Percentiles rank a stretch among this genome's conserved stretches.
Evolutionary conservation across 1,140 invertebrate species (phyloP).

Genomic region (Choristoneura fumiferana): DNA sequence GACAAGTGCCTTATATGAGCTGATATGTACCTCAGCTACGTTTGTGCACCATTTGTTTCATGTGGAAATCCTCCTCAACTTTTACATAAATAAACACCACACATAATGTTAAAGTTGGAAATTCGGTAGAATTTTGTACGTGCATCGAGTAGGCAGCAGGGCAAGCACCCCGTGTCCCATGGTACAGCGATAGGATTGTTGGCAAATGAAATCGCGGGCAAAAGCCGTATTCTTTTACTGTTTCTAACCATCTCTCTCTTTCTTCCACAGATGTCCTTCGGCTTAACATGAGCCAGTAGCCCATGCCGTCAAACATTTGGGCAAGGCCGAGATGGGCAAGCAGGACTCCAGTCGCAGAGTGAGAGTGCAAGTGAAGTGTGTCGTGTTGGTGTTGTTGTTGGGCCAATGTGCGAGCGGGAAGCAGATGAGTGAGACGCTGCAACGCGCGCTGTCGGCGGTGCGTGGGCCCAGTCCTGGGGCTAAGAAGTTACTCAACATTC

Average conservation of each 20-base stretch:
- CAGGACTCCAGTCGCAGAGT: slow-evolving; percentile 54
- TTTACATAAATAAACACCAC: too few species aligned
- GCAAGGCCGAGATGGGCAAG: slow-evolving; percentile 38
- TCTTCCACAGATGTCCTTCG: slow-evolving; percentile 49
- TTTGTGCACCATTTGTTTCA: too few species aligned
- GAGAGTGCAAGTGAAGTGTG: slow-evolving; percentile 45
- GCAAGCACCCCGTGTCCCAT: too few species aligned
- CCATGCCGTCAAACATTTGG: slow-evolving; percentile 22
- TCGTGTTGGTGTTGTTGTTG: slow-evolving; percentile 47
- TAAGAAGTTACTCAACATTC: slow-evolving; percentile 77
- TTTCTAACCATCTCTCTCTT: slow-evolving; percentile 9
- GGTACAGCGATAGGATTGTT: too few species aligned
- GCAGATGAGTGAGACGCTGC: slow-evolving; percentile 76
- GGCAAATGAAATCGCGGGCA: too few species aligned
- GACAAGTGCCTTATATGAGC: too few species aligned
- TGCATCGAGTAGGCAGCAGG: too few species aligned
- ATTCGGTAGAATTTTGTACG: too few species aligned
- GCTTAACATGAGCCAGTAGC: not conserved
- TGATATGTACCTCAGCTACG: too few species aligned
- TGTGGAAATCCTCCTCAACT: too few species aligned
- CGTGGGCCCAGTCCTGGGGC: slow-evolving; percentile 74
- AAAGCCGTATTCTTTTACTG: too few species aligned
- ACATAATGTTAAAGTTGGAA: too few species aligned
- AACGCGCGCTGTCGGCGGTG: slow-evolving; percentile 73
- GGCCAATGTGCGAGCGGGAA: slow-evolving; percentile 47